Evolutionary conservation across 2,797 vertebrate genomes (phyloP).

Genomic region (Scolopax rusticola): DNA sequence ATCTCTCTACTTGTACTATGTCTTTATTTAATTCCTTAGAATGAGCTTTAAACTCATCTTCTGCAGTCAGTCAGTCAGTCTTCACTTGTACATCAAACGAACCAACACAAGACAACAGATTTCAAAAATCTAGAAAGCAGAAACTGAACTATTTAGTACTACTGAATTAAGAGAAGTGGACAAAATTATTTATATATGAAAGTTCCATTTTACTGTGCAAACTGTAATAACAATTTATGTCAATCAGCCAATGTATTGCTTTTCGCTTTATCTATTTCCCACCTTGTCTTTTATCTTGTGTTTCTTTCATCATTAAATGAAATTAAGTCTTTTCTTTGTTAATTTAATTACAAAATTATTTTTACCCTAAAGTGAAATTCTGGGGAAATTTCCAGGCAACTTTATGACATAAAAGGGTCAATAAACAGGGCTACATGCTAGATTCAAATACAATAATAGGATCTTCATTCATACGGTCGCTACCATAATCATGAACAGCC

Average conservation of each 20-base stretch:
- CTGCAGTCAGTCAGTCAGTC: not conserved
- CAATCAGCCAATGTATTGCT: not conserved
- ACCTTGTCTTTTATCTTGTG: rapidly evolving
- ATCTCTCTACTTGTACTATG: not conserved
- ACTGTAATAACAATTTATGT: not conserved
- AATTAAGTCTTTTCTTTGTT: rapidly evolving
- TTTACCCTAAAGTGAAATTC: not conserved
- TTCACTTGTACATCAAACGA: not conserved
- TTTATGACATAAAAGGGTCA: not conserved
- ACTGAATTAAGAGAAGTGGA: not conserved
- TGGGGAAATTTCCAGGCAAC: not conserved
- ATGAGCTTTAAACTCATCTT: not conserved
- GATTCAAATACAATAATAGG: not conserved
- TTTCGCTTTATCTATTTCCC: rapidly evolving
- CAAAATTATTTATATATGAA: not conserved
- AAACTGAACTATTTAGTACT: not conserved
- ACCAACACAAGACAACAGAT: not conserved
- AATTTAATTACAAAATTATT: not conserved
- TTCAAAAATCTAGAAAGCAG: not conserved
- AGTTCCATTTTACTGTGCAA: not conserved
- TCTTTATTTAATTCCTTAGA: not conserved
- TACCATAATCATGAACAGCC: not conserved
- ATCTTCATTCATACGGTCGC: not conserved
- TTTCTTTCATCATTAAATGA: not conserved
- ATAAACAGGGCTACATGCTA: not conserved